Base-by-base conservation (phyloP, 2,888 invertebrate genomes). In the Heliconius ismenius region DNA sequence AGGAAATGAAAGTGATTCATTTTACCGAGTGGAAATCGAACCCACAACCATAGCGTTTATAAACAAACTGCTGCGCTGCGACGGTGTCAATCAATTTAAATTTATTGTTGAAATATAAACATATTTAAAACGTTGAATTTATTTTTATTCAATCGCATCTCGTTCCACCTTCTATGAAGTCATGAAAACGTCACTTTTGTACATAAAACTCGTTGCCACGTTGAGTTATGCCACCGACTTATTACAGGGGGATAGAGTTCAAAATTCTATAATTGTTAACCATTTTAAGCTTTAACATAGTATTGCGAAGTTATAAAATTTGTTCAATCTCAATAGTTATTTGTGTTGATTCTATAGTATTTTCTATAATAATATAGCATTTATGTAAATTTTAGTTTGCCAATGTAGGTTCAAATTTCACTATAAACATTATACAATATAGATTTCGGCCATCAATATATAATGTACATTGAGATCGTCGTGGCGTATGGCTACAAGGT, bases 131-230 rank as follows among this genome's bases (percentile, higher is more conserved):
- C 21, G 62, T 62, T 32, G 4, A 39, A 39, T 39, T 36, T 65
- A 28, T 39, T 64, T 74, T 75, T 68, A 74, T 72, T 75, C 49
- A n/a, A 72, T 67, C 54, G 62, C 73, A 69, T 65, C 69, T 58
- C 68, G 72, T 75, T 76, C 67, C 62, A 54, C 69, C 72, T 76
- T 80, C 81, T 82, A 82, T 82, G 77, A 82, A 83, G 83, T 80
- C 83, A 83, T 83, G 82, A 83, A 83, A 82, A 80, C 78, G 81
- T 82, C 81, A 77, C 76, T 43, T 32, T 70, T n/a, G 58, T 36
- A 80, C 80, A 81, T 83, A 83, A 83, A 83, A 82, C 70, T 73
- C 82, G 79, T 83, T 79, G 81, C 76, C 73, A 79, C 70, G 73
- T 68, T 81, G 82, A 83, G 80, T 78, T 83, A 83, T 82, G 79